These are phyloP conservation scores for Alca torda DNA, from an alignment of 2,797 vertebrate species.

Conservation along the genomic window DNA sequence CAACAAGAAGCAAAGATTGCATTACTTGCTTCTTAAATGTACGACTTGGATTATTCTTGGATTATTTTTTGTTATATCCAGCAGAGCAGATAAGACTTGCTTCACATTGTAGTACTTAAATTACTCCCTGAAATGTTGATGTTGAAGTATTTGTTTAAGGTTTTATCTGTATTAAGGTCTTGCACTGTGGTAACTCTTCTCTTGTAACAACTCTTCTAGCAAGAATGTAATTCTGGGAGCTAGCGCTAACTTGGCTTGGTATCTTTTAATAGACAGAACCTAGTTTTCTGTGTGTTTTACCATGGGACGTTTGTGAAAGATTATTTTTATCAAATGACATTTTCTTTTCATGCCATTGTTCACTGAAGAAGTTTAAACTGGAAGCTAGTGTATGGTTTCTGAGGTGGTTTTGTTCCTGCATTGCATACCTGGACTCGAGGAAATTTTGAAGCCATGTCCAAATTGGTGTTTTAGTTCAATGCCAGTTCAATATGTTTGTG, in stretches of 20 bases:
- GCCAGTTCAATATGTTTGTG: neutral
- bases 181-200: conserved; percentile 10
- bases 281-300: neutral
- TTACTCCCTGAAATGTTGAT: conserved; percentile 42
- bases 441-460: neutral
- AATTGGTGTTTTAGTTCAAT: neutral
- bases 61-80: conserved; percentile 47
- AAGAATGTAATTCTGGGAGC: conserved; percentile 9
- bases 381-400: neutral
- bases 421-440: neutral
- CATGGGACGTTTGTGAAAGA: neutral
- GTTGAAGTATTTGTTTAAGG: conserved; percentile 50
- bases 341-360: neutral
- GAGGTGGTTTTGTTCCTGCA: neutral
- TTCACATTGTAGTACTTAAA: conserved; percentile 23
- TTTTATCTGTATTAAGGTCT: conserved; percentile 45
- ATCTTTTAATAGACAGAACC: neutral
- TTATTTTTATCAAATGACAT: conserved; percentile 2
- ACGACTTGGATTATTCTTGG: conserved; percentile 40
- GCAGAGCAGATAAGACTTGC: conserved; percentile 41
- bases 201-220: conserved; percentile 38
- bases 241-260: neutral
- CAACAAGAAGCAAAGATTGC: neutral
- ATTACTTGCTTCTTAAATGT: conserved; percentile 19
- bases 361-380: neutral